These are phyloP conservation scores for Lanius collurio DNA, from an alignment of 2,113 vertebrate genomes.

Conservation along the genomic window DNA sequence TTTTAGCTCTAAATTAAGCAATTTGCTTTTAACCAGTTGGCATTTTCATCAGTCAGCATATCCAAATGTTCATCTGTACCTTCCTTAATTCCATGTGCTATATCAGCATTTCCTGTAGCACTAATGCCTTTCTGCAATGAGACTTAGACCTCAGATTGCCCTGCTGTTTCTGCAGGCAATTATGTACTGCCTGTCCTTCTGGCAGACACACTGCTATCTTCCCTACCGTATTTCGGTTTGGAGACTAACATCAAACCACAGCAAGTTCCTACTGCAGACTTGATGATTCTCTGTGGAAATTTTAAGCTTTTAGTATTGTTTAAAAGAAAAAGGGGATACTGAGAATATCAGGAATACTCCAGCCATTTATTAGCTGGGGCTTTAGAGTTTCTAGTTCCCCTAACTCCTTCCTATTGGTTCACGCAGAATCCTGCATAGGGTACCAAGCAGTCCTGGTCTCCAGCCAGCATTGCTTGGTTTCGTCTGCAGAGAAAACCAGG, in stretches of 20 bases:
- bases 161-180: slow-evolving; percentile 7
- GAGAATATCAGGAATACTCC: background rate
- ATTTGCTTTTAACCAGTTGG: slow-evolving; percentile 19
- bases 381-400: background rate
- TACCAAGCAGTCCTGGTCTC: background rate
- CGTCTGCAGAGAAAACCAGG: background rate
- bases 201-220: background rate
- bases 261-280: background rate
- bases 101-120: slow-evolving; percentile 23
- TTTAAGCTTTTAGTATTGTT: background rate
- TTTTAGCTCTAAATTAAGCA: slow-evolving; percentile 32
- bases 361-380: background rate
- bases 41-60: slow-evolving; percentile 40
- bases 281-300: background rate
- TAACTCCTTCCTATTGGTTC: background rate
- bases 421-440: background rate
- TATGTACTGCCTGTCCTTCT: background rate
- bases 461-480: background rate
- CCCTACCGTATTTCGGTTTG: background rate
- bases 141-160: background rate
- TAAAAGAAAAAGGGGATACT: background rate
- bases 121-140: slow-evolving; percentile 15
- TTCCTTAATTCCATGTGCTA: slow-evolving; percentile 28
- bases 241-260: background rate
- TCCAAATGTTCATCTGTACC: slow-evolving; percentile 36